phyloP scores from a whole-genome alignment of 2,113 vertebrate species.

The Spheniscus mendiculus region DNA sequence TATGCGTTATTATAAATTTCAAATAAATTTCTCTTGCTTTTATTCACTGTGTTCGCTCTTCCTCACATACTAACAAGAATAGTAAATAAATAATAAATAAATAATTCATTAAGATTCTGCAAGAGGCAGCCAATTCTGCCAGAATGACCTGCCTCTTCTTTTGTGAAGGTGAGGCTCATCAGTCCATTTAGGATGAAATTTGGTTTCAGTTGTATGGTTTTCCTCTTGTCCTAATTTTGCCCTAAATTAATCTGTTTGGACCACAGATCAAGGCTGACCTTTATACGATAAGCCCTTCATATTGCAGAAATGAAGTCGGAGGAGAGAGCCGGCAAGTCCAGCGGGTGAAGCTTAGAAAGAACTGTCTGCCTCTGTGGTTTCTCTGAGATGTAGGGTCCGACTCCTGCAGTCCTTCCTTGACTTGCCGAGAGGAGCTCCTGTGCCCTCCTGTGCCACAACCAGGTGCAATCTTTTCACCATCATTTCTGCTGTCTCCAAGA shows the following conservation, averaged over 20 bases:
- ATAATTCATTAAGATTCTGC: background rate
- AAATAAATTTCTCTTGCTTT: background rate
- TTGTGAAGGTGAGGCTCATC: background rate
- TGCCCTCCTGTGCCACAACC: too few species aligned
- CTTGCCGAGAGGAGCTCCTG: background rate
- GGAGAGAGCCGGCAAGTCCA: background rate
- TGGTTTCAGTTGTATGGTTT: background rate
- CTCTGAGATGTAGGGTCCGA: background rate
- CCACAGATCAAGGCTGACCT: background rate
- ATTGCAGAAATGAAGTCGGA: background rate
- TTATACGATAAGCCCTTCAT: accelerated
- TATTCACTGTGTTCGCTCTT: background rate
- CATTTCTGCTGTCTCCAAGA: background rate
- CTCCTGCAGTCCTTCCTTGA: background rate
- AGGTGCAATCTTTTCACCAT: background rate
- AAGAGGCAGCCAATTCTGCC: background rate
- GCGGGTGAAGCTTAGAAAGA: background rate
- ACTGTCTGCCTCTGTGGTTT: background rate
- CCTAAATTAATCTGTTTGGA: background rate
- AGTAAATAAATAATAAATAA: background rate
- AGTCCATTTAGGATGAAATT: background rate
- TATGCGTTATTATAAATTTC: background rate
- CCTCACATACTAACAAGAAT: background rate
- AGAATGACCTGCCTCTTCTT: background rate
- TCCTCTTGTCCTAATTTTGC: background rate